Conservation (phyloP, 2,797 vertebrate species). For the Myripristis jacobus region DNA sequence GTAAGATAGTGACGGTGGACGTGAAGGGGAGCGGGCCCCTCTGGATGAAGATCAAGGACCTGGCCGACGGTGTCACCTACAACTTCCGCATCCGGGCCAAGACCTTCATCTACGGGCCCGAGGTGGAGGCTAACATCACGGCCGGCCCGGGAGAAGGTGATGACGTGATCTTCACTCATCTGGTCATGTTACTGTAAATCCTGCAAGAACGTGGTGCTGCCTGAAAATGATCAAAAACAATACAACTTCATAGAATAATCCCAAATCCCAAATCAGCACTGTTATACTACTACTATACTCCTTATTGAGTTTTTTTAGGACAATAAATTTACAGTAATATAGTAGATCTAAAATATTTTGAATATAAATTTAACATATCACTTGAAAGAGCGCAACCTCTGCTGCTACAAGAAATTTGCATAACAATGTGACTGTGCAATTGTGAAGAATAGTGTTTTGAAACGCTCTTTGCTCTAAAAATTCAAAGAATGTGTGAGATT, state of each 20-base stretch:
- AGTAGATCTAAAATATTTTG: not conserved
- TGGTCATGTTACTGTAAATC: not conserved
- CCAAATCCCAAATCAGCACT: too few species aligned
- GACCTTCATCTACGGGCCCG: slow-evolving; percentile 94
- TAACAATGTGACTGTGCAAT: not conserved
- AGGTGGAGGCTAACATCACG: slow-evolving; percentile 96
- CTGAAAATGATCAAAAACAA: too few species aligned
- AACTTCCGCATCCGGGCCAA: slow-evolving; percentile 93
- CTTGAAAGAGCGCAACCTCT: not conserved
- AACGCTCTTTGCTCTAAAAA: too few species aligned
- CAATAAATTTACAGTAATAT: too few species aligned
- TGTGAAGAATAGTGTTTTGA: not conserved
- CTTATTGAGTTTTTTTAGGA: too few species aligned
- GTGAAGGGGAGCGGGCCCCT: slow-evolving; percentile 92
- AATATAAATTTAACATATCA: not conserved
- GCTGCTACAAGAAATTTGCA: not conserved
- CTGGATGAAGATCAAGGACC: slow-evolving; percentile 96
- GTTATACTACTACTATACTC: too few species aligned
- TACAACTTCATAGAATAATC: too few species aligned
- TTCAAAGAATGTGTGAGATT: too few species aligned
- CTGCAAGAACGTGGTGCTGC: too few species aligned
- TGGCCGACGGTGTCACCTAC: slow-evolving; percentile 92
- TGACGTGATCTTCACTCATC: not conserved
- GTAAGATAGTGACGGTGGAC: slow-evolving; percentile 97
- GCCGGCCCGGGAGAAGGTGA: slow-evolving; percentile 96